Evolutionary conservation across 1,140 invertebrate genomes (phyloP).

Genomic region (Leptonema lineaticorne): DNA sequence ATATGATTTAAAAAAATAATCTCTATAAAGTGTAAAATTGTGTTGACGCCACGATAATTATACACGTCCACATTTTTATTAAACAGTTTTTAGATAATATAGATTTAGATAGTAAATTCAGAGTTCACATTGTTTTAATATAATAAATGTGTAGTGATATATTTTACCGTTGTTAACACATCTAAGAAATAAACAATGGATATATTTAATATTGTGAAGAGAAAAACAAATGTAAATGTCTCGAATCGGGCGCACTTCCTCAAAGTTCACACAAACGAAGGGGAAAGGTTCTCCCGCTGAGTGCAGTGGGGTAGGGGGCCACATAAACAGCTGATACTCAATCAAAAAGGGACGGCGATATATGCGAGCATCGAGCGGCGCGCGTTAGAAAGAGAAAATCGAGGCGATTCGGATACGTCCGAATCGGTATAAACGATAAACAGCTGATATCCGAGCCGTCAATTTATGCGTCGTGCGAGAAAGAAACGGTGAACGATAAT

Average conservation of each 20-base stretch:
- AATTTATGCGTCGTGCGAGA: conserved; percentile 23
- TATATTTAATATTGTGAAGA: too few relatives aligned
- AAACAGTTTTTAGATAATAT: too few relatives aligned
- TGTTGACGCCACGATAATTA: too few relatives aligned
- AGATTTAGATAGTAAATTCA: too few relatives aligned
- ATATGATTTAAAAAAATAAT: too few relatives aligned
- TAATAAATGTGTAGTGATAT: too few relatives aligned
- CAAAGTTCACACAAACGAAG: conserved; percentile 35
- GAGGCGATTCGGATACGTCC: neutral
- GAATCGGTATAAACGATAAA: conserved; percentile 20
- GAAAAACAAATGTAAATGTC: too few relatives aligned
- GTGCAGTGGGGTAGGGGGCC: conserved; percentile 42
- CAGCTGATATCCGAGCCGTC: conserved; percentile 28
- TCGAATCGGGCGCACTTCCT: conserved; percentile 8
- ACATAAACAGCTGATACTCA: conserved; percentile 41
- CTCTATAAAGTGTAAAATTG: too few relatives aligned
- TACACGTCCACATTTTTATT: too few relatives aligned
- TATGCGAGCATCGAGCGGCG: neutral
- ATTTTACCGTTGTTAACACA: too few relatives aligned
- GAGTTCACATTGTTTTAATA: too few relatives aligned
- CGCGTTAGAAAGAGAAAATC: conserved; percentile 15
- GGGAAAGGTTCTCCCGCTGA: conserved; percentile 34
- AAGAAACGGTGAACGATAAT: conserved; percentile 8
- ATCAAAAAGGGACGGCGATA: conserved; percentile 27
- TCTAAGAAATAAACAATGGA: too few relatives aligned